Base-by-base conservation (phyloP, 2,888 invertebrate species). In the Malachius bipustulatus region DNA sequence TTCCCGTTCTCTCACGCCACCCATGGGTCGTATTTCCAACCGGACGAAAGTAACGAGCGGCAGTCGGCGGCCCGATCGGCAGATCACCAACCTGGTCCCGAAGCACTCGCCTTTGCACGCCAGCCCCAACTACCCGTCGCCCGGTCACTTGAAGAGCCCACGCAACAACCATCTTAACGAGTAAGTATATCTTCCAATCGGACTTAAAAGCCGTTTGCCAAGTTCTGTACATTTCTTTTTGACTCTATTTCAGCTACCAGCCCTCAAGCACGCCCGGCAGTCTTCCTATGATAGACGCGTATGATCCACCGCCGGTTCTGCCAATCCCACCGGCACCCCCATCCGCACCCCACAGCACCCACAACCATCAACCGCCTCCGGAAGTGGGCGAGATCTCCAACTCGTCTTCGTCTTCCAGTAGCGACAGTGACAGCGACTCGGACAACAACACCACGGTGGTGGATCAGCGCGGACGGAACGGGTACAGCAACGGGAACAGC, bases 211-310 rank as follows among this genome's bases (percentile, higher is more conserved):
- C n/a, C n/a, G 24, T 19, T 19, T 6, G 6, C 24, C 6, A 8
- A 19, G 6, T 19, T 19, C n/a, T 19, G 24, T 19, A 19, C n/a
- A n/a, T 19, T 19, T 19, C n/a, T 19, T 19, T 19, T 19, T 19
- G n/a, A 19, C n/a, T 19, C n/a, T 19, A 19, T 19, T 19, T n/a
- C 6, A 19, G 6, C 6, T 6, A 19, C n/a, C 24, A 19, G n/a
- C 66, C 73, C 30, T 76, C 74, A 58, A 77, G 79, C 45, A 75
- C 79, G 4, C 65, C 79, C 44, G 82, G 82, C 45, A 82, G 64
- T 48, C 48, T 65, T 43, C 82, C 83, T 4, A 75, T 82, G 75
- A 80, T 82, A 45, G 79, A 79, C 54, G 79, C 79, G 48, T 59
- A 55, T 39, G 42, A 51, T 4, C 51, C 55, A 51, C 64, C 41